Evolutionary conservation across 2,888 invertebrate genomes (phyloP).

Genomic region (Tenthredo amoena): DNA sequence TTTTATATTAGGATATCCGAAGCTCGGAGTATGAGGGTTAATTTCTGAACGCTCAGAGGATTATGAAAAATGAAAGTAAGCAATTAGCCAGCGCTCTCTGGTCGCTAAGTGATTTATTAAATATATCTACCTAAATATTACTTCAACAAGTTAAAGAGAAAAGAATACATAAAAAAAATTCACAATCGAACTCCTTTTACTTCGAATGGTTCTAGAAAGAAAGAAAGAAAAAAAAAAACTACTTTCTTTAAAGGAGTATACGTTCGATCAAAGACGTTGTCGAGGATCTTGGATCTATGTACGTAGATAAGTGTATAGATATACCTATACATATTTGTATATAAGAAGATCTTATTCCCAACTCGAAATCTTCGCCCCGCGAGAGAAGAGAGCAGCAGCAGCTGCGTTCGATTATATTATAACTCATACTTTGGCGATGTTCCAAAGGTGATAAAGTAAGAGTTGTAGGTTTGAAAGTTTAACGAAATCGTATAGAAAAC

Average conservation of each 20-base stretch:
- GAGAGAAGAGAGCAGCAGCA: neutral
- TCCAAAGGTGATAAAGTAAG: constrained; percentile 5
- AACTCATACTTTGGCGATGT: neutral
- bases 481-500: neutral
- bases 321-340: neutral
- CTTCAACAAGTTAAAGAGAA: neutral
- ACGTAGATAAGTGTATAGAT: neutral
- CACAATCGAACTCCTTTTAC: neutral
- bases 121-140: neutral
- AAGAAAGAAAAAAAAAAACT: neutral
- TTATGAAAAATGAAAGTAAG: constrained; percentile 33
- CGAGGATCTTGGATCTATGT: neutral
- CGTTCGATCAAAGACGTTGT: neutral
- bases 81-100: constrained; percentile 14
- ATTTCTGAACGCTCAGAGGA: constrained; percentile 21
- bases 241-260: too few relatives aligned
- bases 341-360: neutral
- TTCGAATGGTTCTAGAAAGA: neutral
- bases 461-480: neutral
- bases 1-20: neutral
- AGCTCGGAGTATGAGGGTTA: constrained; percentile 11
- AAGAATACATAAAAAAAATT: neutral
- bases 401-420: constrained; percentile 9
- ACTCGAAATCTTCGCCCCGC: neutral
- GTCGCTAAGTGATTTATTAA: constrained; percentile 5